These are phyloP conservation scores for Podarcis siculus DNA, from an alignment of 2,797 vertebrate genomes.

Conservation along the genomic window DNA sequence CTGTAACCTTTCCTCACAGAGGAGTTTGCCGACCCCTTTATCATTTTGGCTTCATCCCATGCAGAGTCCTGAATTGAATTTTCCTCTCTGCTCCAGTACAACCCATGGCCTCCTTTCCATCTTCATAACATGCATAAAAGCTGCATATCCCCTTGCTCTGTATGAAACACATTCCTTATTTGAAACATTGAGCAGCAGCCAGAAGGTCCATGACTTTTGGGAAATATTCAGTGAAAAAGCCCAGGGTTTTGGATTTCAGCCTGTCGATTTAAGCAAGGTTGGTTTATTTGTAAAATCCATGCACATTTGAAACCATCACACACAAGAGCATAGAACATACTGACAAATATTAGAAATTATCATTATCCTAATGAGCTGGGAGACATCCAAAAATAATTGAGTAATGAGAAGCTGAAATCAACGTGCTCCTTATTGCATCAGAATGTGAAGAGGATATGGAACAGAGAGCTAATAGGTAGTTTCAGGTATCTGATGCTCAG, in stretches of 20 bases:
- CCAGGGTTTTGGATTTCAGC: background rate
- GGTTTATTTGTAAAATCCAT: background rate
- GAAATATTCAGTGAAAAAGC: conserved; percentile 2
- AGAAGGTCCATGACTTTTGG: background rate
- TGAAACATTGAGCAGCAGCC: background rate
- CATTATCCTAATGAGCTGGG: background rate
- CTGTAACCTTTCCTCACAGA: too few species aligned
- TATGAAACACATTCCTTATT: background rate
- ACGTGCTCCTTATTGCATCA: background rate
- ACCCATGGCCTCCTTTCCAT: background rate
- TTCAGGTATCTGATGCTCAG: background rate
- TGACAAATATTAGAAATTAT: background rate
- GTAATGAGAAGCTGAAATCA: background rate
- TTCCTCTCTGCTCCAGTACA: background rate
- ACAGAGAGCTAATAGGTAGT: background rate
- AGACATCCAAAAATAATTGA: background rate
- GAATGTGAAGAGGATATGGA: background rate
- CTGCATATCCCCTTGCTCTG: conserved; percentile 9
- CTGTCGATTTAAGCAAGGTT: background rate
- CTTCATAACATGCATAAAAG: background rate
- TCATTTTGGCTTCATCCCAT: background rate
- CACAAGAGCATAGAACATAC: conserved; percentile 6
- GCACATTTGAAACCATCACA: background rate
- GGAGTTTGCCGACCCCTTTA: too few species aligned
- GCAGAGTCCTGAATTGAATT: background rate